A percentile compares a stretch with the other conserved stretches of the same genome.
Conservation (phyloP, 1,140 invertebrate species). For the Matsumurasca onukii region DNA sequence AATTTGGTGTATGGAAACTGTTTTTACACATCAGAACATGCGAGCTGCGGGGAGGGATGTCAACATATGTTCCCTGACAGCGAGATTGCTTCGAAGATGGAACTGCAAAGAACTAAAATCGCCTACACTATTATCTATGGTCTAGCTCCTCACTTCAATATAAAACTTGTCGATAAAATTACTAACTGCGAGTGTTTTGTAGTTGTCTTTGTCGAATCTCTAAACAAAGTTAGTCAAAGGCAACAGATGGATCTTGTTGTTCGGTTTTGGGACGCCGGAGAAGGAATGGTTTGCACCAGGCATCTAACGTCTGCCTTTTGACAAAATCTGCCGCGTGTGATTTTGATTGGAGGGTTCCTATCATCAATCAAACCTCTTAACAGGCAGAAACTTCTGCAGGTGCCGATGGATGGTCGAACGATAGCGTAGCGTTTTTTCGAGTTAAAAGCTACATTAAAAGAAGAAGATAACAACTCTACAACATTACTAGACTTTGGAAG, state of each 20-base stretch:
- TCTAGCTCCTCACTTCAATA: conserved; percentile 15
- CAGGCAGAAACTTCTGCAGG: no score
- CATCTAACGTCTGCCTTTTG: no score
- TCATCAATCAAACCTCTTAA: no score
- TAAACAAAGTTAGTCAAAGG: no score
- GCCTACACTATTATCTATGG: conserved; percentile 25
- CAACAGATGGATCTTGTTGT: no score
- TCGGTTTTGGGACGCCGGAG: no score
- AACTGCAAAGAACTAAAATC: conserved; percentile 23
- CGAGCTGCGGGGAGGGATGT: background rate
- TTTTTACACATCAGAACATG: background rate
- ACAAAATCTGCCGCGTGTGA: no score
- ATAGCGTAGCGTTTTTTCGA: no score
- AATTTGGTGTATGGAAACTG: conserved; percentile 20
- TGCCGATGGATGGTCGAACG: no score
- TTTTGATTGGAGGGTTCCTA: no score
- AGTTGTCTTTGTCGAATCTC: background rate
- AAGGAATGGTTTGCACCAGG: no score
- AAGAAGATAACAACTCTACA: background rate
- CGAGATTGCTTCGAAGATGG: conserved; percentile 9
- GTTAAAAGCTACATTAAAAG: background rate
- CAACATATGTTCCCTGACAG: conserved; percentile 15
- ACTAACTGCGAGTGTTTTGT: background rate
- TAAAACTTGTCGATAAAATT: background rate
- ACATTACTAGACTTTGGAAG: no score